Evolutionary conservation across 1,140 invertebrate species (phyloP), one percentile per base, ranked within the genome.

Genomic region (Chironomus tepperi): DNA sequence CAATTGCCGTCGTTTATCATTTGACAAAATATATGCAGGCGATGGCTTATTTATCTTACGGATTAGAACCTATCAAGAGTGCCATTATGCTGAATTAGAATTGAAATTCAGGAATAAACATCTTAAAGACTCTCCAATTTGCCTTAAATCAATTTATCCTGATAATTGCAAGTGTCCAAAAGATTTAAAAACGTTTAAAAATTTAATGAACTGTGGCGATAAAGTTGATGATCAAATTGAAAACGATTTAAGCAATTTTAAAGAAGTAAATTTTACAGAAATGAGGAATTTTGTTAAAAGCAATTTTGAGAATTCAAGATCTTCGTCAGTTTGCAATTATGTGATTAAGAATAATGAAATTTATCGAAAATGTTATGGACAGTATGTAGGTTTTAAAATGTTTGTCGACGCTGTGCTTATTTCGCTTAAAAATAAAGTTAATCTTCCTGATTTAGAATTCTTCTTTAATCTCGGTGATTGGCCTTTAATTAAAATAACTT

Each of bases 311-410:
- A 74, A 75, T 75, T 89, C 92, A 8, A 88, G 89, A 76, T 89
- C 90, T 75, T 88, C 93, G 76, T 96, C 95, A 79, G 86, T 98
- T 77, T 97, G 95, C 81, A 92, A 97, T 81, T 98, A 98, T 85
- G 88, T 91, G 42, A 84, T 98, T 1, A 91, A 93, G 80, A 82
- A 91, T 77, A 97, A 97, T 83, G 81, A 91, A 89, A 85, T 97
- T 78, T 94, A 93, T 82, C 86, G 95, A 78, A 88, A 90, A 78
- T 98, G 96, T 79, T 95, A 95, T 85, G 96, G 97, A 19, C 88
- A 97, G 84, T 91, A 98, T 85, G 89, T 95, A n/a, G 96, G 93
- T 12, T 99, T 98, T 81, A 95, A 95, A 82, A 96, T 96, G 88
- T 98, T 98, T 84, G 89, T 93, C 82, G 96, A 98, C 85, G 88